Conservation (phyloP, 2,888 invertebrate species). For the Epirrhoe alternata region DNA sequence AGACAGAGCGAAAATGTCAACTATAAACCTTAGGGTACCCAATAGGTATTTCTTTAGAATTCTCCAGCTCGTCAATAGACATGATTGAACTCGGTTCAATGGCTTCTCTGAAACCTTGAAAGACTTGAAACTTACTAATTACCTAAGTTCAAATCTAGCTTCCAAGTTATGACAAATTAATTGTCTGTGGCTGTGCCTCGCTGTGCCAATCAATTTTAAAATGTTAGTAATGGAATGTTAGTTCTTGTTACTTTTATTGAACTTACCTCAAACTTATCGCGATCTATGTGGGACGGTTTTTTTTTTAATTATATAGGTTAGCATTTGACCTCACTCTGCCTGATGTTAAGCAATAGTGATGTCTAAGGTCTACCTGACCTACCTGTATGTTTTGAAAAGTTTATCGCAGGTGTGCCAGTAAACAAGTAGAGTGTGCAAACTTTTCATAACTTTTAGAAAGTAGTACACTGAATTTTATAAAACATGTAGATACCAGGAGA, state of each 20-base stretch:
- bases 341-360: no score
- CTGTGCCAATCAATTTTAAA: background rate
- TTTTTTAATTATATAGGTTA: no score
- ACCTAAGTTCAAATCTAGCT: constrained; percentile 24
- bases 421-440: background rate
- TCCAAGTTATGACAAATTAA: constrained; percentile 16
- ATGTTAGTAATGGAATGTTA: no score
- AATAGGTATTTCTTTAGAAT: no score
- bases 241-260: background rate
- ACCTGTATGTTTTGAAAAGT: no score
- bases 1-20: no score
- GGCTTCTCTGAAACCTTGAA: constrained; percentile 11
- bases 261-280: background rate
- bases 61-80: background rate
- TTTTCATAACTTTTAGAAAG: background rate
- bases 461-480: constrained; percentile 26
- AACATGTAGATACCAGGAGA: constrained; percentile 56
- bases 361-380: no score
- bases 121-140: constrained; percentile 22
- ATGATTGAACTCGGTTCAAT: constrained; percentile 4
- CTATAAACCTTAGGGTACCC: background rate
- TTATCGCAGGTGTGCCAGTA: no score
- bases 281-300: no score
- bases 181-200: no score
- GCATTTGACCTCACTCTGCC: no score